A percentile compares a stretch with the other conserved stretches of the same genome.
Conservation (phyloP, 2,113 vertebrate species). For the Cyrtonyx montezumae region DNA sequence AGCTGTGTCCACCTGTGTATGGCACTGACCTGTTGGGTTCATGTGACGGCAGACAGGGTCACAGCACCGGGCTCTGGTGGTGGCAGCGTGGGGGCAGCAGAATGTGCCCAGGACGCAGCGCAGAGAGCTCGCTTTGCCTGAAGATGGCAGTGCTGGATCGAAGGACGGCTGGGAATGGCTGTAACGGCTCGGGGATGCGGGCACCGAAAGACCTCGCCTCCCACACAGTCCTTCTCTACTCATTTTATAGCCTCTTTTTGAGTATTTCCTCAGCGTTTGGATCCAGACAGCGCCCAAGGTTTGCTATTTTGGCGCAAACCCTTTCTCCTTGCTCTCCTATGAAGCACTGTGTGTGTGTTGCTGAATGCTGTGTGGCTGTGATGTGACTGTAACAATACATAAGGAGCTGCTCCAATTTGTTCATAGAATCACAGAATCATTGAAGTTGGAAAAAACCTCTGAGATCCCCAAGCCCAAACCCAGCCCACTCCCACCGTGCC, state of each 20-base stretch:
- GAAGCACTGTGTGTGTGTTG: fast-evolving
- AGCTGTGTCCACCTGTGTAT: background rate
- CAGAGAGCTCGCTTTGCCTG: background rate
- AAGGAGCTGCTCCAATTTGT: background rate
- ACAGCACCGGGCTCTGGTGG: background rate
- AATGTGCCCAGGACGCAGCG: background rate
- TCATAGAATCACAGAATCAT: background rate
- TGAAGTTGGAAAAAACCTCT: too few species aligned
- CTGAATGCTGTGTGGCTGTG: background rate
- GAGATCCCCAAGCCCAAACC: too few species aligned
- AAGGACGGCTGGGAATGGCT: background rate
- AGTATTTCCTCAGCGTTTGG: background rate
- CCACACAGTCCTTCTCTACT: background rate
- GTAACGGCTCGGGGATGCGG: fast-evolving
- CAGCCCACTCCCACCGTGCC: too few species aligned
- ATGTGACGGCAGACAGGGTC: background rate
- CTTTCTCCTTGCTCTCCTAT: background rate
- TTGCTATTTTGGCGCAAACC: background rate
- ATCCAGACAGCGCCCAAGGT: fast-evolving
- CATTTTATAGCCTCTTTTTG: background rate
- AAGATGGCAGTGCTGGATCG: slow-evolving; percentile 45
- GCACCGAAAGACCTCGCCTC: fast-evolving
- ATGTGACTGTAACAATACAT: fast-evolving
- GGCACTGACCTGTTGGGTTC: background rate
- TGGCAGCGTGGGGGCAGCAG: background rate